These are phyloP conservation scores for Pseudoips prasinana DNA, from an alignment of 2,888 invertebrate genomes.

Conservation along the genomic window DNA sequence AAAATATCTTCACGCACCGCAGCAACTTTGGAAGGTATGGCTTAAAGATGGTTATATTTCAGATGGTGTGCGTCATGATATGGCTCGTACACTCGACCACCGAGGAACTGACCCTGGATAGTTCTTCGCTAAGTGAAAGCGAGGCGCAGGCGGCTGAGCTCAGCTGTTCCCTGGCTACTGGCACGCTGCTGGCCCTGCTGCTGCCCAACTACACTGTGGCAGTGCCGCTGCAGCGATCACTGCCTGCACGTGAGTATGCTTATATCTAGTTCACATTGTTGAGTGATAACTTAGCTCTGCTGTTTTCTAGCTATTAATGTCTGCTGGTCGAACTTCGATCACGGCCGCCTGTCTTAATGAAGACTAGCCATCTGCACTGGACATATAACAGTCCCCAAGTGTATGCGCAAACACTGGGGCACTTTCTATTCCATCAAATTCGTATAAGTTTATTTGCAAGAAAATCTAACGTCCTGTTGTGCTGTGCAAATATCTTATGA, in stretches of 20 bases:
- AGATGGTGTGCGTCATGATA: conserved; percentile 90
- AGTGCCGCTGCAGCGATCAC: conserved; percentile 84
- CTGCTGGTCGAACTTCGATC: no score
- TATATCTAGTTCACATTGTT: no score
- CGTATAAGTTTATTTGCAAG: no score
- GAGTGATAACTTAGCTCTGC: neutral
- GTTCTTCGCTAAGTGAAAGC: conserved; percentile 74
- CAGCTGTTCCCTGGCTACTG: conserved; percentile 84
- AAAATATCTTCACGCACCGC: no score
- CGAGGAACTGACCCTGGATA: conserved; percentile 67
- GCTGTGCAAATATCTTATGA: no score
- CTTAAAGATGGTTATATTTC: neutral
- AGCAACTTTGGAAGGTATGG: no score
- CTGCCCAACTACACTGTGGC: conserved; percentile 87
- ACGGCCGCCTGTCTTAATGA: no score
- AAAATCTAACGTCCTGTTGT: no score
- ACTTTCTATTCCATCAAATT: no score
- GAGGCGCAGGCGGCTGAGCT: conserved; percentile 83
- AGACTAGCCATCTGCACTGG: no score
- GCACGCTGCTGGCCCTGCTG: conserved; percentile 85
- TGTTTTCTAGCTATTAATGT: neutral
- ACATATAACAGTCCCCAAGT: no score
- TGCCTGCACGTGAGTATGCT: conserved; percentile 84
- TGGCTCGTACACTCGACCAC: conserved; percentile 85
- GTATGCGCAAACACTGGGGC: no score